Base-by-base conservation (phyloP, 2,113 vertebrate species). In the Bubo blakistoni region DNA sequence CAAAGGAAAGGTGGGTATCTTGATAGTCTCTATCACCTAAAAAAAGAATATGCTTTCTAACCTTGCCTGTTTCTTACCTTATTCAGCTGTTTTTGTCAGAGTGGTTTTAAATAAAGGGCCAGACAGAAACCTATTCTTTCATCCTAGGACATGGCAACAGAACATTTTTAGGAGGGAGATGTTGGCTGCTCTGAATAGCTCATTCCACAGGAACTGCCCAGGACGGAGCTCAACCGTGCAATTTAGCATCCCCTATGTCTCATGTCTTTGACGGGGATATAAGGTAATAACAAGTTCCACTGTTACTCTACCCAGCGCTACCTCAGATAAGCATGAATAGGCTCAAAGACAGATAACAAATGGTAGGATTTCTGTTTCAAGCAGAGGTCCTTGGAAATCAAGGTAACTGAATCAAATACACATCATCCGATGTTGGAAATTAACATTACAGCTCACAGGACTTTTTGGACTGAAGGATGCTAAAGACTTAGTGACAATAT, bases 121-220 rank as follows among this genome's bases (percentile, higher is more conserved):
- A 78, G 47, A 47, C 81, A 94, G 71, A 88, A 94, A 62, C 27
- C 54, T 94, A 32, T 52, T 74, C 71, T 94, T 96, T 94, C 55
- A 67, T 76, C 79, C n/a, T 38, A 67, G 54, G 84, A 51, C 91
- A 86, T 6, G 71, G 81, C 94, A 73, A 62, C 6, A 20, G 51
- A 84, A 77, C 91, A 82, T 86, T 96, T 97, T 95, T 96, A 95
- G 92, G 92, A 34, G 57, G 91, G 70, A 80, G 86, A 89, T 62
- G 66, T 30, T 0, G 1, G 30, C 16, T 27, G 38, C 94, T 80
- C 74, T 67, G 84, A 96, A 97, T 96, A 97, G 78, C 92, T 81
- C 81, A 81, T 94, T 72, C 10, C 88, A 69, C 80, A 90, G 89
- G 91, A 92, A 80, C 81, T 84, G 57, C 88, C 69, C 36, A 29